Evolutionary conservation across 1,140 invertebrate genomes (phyloP), one percentile per base, ranked within the genome.

Genomic region (Philotrypesis tridentata): DNA sequence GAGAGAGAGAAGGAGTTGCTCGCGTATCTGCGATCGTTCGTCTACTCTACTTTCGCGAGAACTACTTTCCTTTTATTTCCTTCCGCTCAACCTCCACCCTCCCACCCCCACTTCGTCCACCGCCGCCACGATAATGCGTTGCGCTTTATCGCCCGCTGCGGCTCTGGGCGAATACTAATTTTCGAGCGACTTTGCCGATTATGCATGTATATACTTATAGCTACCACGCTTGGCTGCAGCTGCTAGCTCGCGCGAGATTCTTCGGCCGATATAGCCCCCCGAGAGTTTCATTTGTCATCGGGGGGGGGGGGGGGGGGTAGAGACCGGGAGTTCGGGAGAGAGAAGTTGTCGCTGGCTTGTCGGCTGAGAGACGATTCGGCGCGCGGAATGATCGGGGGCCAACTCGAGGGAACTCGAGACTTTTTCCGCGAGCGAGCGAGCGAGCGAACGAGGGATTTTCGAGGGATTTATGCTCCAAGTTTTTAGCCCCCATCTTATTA

Each of bases 121-220:
- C 9, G 3, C 33, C 33, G n/a, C 17, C 61, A 21, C 37, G 21
- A 71, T 25, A 71, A 70, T 70, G 21, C 40, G 40, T 14, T n/a
- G n/a, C n/a, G 29, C 29, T 70, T 70, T 70, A 70, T 70, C 67
- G 67, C n/a, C 25, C 23, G 11, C 17, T 17, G 12, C 25, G n/a
- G 31, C 33, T 37, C 17, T 37, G 11, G 31, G 68, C 14, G 68
- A 71, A 71, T 71, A 71, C 68, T 71, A 40, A 37, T 71, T 43
- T 71, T 17, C 0, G n/a, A 43, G 33, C 21, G 21, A 55, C 61
- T 12, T 25, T 29, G 21, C 11, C 37, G 68, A 71, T 71, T 71
- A 71, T 71, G 37, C 37, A 71, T 25, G 17, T 21, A 40, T n/a
- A 55, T 55, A 55, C 2, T n/a, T n/a, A n/a, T n/a, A n/a, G n/a